Conservation (phyloP, 2,888 invertebrate species). For the Halocaridina rubra region DNA sequence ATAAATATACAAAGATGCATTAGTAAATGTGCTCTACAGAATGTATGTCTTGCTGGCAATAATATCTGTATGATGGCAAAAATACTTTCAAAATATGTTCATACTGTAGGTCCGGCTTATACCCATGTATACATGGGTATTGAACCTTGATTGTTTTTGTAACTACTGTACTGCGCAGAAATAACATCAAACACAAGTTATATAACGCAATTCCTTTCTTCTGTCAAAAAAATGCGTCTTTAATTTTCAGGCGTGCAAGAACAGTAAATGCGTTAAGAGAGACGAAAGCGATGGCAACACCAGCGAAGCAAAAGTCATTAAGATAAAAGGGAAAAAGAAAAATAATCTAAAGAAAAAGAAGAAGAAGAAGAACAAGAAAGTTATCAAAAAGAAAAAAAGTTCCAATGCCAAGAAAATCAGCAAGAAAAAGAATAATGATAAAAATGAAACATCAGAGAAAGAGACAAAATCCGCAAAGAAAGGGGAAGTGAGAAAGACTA, state of each 20-base stretch:
- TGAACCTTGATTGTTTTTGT: neutral
- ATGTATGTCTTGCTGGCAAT: no score
- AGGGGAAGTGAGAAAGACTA: neutral
- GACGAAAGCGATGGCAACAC: neutral
- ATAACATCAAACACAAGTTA: no score
- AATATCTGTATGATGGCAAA: neutral
- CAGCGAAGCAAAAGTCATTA: neutral
- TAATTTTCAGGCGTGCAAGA: constrained; percentile 13
- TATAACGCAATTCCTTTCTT: no score
- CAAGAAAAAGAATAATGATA: neutral
- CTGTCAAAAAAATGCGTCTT: neutral
- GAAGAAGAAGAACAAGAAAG: neutral
- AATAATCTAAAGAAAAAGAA: neutral
- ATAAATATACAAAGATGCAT: no score
- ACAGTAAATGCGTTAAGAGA: neutral
- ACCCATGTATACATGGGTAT: neutral
- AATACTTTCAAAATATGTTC: neutral
- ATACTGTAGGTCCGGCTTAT: neutral
- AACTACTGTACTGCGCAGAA: neutral
- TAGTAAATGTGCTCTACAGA: no score
- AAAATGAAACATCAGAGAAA: neutral
- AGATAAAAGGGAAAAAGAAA: neutral
- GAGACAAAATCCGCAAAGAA: neutral
- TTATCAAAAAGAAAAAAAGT: neutral
- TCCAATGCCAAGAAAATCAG: neutral